phyloP scores from a whole-genome alignment of 2,888 invertebrate genomes.

The Carterocephalus palaemon region DNA sequence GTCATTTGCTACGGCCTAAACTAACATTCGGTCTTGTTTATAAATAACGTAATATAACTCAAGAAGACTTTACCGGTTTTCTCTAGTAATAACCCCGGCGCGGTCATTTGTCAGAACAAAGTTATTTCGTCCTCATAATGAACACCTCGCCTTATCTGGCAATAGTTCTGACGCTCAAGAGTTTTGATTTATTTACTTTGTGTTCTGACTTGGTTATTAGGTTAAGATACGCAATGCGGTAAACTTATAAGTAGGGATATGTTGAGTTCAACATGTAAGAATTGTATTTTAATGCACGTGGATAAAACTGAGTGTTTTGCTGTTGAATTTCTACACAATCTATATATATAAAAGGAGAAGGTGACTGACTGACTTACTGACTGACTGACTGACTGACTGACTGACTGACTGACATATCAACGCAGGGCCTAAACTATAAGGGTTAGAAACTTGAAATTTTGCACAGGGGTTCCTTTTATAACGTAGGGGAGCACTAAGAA shows the following conservation, averaged over 20 bases:
- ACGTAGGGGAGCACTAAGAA: no score
- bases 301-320: no score
- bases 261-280: neutral
- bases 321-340: no score
- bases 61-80: neutral
- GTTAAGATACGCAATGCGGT: conserved; percentile 31
- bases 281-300: no score
- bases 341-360: no score
- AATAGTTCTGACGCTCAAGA: conserved; percentile 50
- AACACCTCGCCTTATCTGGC: conserved; percentile 58
- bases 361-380: no score
- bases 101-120: conserved; percentile 54
- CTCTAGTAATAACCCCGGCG: conserved; percentile 29
- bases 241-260: neutral
- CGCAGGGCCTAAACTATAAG: no score
- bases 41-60: conserved; percentile 1
- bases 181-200: conserved; percentile 62
- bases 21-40: conserved; percentile 8
- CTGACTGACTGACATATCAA: no score
- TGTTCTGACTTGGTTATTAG: conserved; percentile 26
- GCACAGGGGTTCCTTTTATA: no score
- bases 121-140: conserved; percentile 62
- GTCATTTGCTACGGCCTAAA: neutral
- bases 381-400: no score
- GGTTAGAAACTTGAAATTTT: no score